Base-by-base conservation (phyloP, 2,888 invertebrate species). In the Pinctada fucata region DNA sequence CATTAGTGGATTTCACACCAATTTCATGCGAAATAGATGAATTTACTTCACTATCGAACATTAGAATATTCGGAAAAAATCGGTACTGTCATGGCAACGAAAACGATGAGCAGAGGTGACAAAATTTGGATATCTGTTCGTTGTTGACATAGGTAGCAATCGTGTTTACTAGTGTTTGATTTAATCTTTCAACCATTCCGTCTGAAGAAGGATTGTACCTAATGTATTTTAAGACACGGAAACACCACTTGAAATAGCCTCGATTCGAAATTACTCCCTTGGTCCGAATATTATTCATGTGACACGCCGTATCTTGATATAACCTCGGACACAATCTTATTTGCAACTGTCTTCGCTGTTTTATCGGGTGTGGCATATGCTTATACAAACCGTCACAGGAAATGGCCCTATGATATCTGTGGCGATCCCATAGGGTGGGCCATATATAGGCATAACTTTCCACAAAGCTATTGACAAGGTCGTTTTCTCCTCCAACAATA, bases 341-440 rank as follows among this genome's bases (percentile, higher is more conserved):
- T 58, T 4, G 78, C 78, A 6, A 74, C 68, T 67, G 70, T 76
- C 50, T 78, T 72, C 31, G 83, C 82, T 50, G 76, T 76, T 51
- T 79, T 76, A 49, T 83, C 77, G 64, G 76, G 68, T 0, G 82
- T 66, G 2, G 83, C 78, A 68, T 78, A 75, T 3, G 76, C 72
- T 47, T 82, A 76, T 2, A 79, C 83, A 58, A 58, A 85, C 72
- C 4, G 81, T 75, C 64, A 48, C 67, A 0, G 80, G 79, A 16
- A 85, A 75, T 70, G 78, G 78, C 8, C 86, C 82, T 3, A 83
- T 48, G 8, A 84, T 72, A 75, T 86, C 83, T 3, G 81, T 78
- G 5, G 78, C 64, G 1, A 85, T 48, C 49, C 82, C 71, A 50
- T 86, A 79, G 74, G 85, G 82, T n/a, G 87, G 3, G 77, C 80